Evolutionary conservation across 2,113 vertebrate genomes (phyloP).

Genomic region (Cepphus grylle): DNA sequence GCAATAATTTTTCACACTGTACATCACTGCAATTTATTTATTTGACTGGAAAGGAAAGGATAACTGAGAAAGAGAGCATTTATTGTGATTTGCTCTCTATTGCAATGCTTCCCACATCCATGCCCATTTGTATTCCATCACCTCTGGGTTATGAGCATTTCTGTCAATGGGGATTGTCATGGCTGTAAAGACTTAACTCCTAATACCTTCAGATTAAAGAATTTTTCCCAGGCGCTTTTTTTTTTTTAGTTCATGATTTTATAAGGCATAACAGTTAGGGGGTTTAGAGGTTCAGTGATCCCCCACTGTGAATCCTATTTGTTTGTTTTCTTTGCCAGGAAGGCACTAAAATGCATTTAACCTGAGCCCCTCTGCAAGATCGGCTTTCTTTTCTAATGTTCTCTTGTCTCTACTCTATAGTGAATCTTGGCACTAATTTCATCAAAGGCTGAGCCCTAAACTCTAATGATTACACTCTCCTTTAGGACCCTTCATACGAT

Average conservation of each 20-base stretch:
- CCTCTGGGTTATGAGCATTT: conserved; percentile 23
- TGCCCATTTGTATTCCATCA: conserved; percentile 18
- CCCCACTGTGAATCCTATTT: not conserved
- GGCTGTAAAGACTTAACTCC: conserved; percentile 38
- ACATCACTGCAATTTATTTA: conserved; percentile 37
- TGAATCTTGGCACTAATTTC: not conserved
- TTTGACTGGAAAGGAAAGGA: conserved; percentile 36
- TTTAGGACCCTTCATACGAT: not conserved
- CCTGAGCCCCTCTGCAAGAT: not conserved
- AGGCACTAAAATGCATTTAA: not conserved
- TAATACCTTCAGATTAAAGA: conserved; percentile 49
- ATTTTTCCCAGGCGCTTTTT: not conserved
- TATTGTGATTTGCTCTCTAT: conserved; percentile 14
- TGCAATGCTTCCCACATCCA: conserved; percentile 14
- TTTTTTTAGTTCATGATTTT: not conserved
- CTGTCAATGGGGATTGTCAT: conserved; percentile 24
- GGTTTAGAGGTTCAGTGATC: not conserved
- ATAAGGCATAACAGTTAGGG: not conserved
- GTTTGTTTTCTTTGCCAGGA: not conserved
- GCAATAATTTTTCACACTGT: conserved; percentile 39
- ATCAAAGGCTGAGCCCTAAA: not conserved
- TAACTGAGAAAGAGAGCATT: conserved; percentile 17
- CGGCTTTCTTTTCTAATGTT: not conserved
- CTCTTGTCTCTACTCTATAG: not conserved
- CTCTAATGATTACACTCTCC: not conserved